Evolutionary conservation across 2,113 vertebrate species (phyloP).

Genomic region (Isichthys henryi): DNA sequence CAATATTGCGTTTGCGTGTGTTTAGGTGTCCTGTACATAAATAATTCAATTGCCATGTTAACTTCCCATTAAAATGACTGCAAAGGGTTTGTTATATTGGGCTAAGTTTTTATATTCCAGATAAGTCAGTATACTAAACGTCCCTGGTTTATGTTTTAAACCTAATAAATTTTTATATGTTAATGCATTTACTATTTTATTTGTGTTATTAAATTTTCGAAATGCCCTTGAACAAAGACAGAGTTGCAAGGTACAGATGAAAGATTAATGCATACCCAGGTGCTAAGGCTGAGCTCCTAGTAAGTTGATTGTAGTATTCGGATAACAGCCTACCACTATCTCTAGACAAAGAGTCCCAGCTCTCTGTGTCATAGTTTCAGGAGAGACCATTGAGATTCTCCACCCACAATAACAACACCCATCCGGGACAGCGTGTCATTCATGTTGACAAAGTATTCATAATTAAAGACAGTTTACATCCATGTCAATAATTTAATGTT

Average conservation of each 20-base stretch:
- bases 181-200: neutral
- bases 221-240: neutral
- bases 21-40: neutral
- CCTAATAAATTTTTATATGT: neutral
- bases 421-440: neutral
- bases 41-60: neutral
- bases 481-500: neutral
- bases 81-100: neutral
- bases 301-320: neutral
- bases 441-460: neutral
- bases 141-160: neutral
- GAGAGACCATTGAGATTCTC: neutral
- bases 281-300: neutral
- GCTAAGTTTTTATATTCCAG: neutral
- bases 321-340: neutral
- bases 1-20: neutral
- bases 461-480: neutral
- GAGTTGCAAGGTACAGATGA: neutral
- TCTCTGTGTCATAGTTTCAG: neutral
- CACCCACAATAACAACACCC: neutral
- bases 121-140: neutral
- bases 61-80: neutral
- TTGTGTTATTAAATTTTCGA: neutral
- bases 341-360: neutral
- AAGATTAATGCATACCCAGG: neutral